Base-by-base conservation (phyloP, 92 coral and sea anemone species). In the Pocillopora meandrina region DNA sequence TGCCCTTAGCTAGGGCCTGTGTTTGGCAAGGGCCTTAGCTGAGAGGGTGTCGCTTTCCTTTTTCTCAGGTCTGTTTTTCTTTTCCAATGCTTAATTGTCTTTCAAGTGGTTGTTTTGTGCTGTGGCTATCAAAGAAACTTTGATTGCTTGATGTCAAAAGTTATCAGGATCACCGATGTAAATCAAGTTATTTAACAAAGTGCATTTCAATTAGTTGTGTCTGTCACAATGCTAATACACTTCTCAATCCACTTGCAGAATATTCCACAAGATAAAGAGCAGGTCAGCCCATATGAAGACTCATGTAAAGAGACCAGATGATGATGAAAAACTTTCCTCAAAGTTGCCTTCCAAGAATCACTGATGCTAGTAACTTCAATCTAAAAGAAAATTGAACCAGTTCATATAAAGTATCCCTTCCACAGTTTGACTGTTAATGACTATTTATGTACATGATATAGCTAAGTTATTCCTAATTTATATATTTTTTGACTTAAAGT, bases 251-350 rank as follows among this genome's bases (percentile, higher is more conserved):
- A n/a, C 19, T 82, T 73, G 49, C 77, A 96, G 98, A 91, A 91
- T 96, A 58, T 96, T 96, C 89, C 98, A 94, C 90, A 96, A 96
- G 84, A 94, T 96, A 76, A 96, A 96, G 85, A 96, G 98, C 77
- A 94, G 98, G 65, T 96, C 98, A 17, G 98, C 98, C 2, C 98
- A 96, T 90, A 96, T 96, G 98, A 96, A 96, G 81, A 96, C 98
- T 17, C 98, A 96, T 83, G 98, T 96, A 59, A 96, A 96, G 70
- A 84, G 98, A 61, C 95, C 95, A 2, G 98, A 94, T 64, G 93
- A 95, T 35, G 96, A 96, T 60, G 91, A 83, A 52, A 91, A 92
- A 42, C 17, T 72, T 18, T 71, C 79, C 26, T 71, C 86, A 21
- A 82, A 82, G 79, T 17, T 82, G 56, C 62, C 79, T 8, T 62